Evolutionary conservation across 2,797 vertebrate species (phyloP).

Genomic region (Molossus molossus): DNA sequence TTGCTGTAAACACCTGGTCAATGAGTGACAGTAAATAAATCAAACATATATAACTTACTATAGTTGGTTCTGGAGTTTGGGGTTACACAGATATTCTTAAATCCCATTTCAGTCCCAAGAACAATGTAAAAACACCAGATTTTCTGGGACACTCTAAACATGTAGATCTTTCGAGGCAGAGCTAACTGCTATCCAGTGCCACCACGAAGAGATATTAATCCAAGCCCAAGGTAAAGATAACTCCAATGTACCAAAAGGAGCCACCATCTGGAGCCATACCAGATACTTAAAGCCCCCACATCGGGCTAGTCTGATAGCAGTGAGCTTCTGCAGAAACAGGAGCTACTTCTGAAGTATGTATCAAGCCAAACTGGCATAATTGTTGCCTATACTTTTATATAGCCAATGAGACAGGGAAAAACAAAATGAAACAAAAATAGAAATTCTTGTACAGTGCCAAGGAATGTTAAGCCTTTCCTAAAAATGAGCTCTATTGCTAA

Average conservation of each 20-base stretch:
- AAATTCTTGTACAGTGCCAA: conserved; percentile 35
- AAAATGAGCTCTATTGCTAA: conserved; percentile 69
- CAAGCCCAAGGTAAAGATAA: conserved; percentile 15
- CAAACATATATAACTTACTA: conserved; percentile 13
- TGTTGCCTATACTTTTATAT: conserved; percentile 40
- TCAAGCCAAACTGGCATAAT: not conserved
- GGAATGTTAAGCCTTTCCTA: conserved; percentile 72
- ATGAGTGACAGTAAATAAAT: conserved; percentile 33
- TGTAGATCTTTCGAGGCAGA: conserved; percentile 29
- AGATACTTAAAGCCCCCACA: not conserved
- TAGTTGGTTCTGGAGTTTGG: not conserved
- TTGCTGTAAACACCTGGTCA: not conserved
- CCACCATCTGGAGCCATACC: conserved; percentile 29
- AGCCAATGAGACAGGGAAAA: conserved; percentile 17
- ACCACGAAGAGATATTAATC: not conserved
- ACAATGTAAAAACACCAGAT: conserved; percentile 25
- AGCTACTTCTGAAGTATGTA: not conserved
- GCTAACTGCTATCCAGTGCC: not conserved
- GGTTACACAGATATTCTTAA: conserved; percentile 28
- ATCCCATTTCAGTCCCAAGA: not conserved
- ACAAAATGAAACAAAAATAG: conserved; percentile 75
- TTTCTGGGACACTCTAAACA: conserved; percentile 33
- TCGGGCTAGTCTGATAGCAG: not conserved
- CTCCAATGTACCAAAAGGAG: not conserved
- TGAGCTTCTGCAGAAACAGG: conserved; percentile 19